A percentile compares a stretch with the other conserved stretches of the same genome.
Evolutionary conservation across 2,113 vertebrate species (phyloP).

Genomic region (Sigmodon hispidus): DNA sequence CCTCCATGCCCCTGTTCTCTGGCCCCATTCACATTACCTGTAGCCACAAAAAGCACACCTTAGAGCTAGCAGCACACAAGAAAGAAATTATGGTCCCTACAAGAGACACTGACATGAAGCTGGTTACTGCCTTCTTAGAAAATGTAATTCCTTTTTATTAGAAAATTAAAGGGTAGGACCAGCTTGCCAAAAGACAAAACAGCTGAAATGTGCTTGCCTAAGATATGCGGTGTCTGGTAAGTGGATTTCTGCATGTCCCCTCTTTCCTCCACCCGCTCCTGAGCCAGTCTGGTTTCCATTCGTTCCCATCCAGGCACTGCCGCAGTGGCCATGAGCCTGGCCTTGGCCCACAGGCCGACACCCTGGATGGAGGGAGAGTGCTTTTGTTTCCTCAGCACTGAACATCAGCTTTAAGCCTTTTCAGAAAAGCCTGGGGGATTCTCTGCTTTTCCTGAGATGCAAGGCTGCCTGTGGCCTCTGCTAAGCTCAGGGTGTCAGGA

Average conservation of each 20-base stretch:
- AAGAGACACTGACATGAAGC: conserved; percentile 85
- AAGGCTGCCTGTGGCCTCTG: conserved; percentile 35
- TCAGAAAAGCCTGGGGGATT: conserved; percentile 33
- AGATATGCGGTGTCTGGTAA: conserved; percentile 85
- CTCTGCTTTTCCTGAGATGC: conserved; percentile 55
- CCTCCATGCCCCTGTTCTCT: not conserved
- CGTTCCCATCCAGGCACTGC: conserved; percentile 52
- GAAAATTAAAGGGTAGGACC: conserved; percentile 88
- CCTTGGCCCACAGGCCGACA: not conserved
- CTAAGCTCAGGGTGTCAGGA: conserved; percentile 55
- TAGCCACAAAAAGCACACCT: conserved; percentile 71
- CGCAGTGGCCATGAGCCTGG: conserved; percentile 4
- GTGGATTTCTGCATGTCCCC: conserved; percentile 82
- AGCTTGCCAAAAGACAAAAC: conserved; percentile 86
- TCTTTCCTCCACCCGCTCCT: not conserved
- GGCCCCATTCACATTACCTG: conserved; percentile 41
- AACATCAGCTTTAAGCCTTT: conserved; percentile 43
- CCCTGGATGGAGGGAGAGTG: not conserved
- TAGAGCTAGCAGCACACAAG: conserved; percentile 67
- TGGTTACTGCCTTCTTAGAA: conserved; percentile 86
- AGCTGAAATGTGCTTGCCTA: conserved; percentile 87
- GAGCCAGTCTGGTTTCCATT: conserved; percentile 5
- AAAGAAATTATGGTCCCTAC: conserved; percentile 80
- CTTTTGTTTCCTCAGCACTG: conserved; percentile 31
- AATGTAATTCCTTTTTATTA: conserved; percentile 89